These are phyloP conservation scores for Pedetes capensis DNA, from an alignment of 2,113 vertebrate genomes.

Conservation along the genomic window DNA sequence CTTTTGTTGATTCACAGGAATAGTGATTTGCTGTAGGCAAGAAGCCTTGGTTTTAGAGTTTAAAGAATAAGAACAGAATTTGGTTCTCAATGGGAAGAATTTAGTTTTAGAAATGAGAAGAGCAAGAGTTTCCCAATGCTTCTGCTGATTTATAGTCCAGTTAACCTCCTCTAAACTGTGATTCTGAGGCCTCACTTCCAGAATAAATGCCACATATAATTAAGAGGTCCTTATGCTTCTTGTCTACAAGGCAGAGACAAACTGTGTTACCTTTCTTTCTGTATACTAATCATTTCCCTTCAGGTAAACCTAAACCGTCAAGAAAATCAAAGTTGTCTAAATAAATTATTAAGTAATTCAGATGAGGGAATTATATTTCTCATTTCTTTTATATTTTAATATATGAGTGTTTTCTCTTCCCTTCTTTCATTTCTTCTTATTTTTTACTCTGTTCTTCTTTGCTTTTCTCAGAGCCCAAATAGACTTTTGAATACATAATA, in stretches of 20 bases:
- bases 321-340: not conserved
- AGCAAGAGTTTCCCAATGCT: not conserved
- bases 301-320: not conserved
- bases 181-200: not conserved
- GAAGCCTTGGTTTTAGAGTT: not conserved
- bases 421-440: not conserved
- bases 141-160: not conserved
- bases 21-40: not conserved
- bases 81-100: not conserved
- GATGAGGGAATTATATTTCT: not conserved
- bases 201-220: not conserved
- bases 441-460: not conserved
- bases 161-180: not conserved
- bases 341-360: not conserved
- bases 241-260: not conserved
- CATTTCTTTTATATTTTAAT: not conserved
- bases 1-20: not conserved
- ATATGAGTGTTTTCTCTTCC: not conserved
- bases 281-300: not conserved
- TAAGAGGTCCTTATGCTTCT: not conserved
- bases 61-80: not conserved
- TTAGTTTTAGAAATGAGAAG: not conserved
- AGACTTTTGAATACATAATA: not conserved
- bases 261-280: not conserved
- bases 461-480: not conserved